Conservation (phyloP, 1,140 invertebrate species). For the Sinella curviseta region DNA sequence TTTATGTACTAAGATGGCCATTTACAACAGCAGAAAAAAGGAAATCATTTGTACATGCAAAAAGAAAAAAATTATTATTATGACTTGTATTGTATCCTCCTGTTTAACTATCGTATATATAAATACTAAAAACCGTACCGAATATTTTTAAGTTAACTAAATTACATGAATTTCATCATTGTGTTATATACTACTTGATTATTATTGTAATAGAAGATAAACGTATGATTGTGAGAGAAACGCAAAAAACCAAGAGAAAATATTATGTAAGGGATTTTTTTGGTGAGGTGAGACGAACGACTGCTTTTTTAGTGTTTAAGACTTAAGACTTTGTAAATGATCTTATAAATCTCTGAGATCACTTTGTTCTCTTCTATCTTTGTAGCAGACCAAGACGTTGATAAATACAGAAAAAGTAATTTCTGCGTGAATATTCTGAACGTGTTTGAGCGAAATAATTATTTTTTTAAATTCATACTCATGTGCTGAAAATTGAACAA, state of each 20-base stretch:
- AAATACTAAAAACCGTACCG: no score
- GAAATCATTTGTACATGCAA: not conserved
- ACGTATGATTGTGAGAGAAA: no score
- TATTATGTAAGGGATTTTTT: no score
- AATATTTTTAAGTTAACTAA: no score
- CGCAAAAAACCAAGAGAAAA: no score
- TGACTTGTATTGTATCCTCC: no score
- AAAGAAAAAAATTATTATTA: no score
- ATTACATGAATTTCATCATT: no score
- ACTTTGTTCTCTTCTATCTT: constrained; percentile 34
- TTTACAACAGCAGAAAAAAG: no score
- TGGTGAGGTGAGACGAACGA: constrained; percentile 1
- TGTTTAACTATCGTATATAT: no score
- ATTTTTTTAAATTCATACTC: not conserved
- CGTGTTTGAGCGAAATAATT: not conserved
- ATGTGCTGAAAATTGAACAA: not conserved
- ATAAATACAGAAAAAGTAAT: constrained; percentile 31
- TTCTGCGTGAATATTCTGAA: constrained; percentile 27
- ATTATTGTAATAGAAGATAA: no score
- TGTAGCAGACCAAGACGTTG: constrained; percentile 35
- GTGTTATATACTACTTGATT: no score
- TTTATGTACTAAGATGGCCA: not conserved
- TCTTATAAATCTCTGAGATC: constrained; percentile 29
- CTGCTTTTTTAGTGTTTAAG: constrained; percentile 32
- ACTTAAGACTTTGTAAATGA: constrained; percentile 31